phyloP scores from a whole-genome alignment of 2,888 invertebrate genomes.

The Anoplius nigerrimus region DNA sequence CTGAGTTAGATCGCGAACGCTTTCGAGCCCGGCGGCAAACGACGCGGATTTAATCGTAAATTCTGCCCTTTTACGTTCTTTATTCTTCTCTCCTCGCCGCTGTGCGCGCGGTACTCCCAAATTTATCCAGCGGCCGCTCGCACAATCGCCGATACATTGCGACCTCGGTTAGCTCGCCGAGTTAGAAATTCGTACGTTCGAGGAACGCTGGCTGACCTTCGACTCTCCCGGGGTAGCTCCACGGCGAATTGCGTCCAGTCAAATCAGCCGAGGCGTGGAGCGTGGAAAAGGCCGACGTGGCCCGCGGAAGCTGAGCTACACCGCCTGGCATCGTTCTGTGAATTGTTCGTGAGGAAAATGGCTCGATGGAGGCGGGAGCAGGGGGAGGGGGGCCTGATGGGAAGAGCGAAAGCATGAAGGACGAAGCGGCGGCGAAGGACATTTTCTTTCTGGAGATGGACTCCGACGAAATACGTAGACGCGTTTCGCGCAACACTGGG shows the following conservation, averaged over 20 bases:
- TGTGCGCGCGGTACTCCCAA: too few relatives aligned
- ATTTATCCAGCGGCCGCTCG: too few relatives aligned
- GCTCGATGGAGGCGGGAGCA: conserved; percentile 44
- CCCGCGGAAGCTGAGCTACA: not conserved
- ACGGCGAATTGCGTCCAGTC: too few relatives aligned
- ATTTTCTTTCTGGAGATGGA: conserved; percentile 59
- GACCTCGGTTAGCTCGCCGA: too few relatives aligned
- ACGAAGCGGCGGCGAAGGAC: conserved; percentile 23
- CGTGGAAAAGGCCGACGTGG: conserved; percentile 4
- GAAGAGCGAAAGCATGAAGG: not conserved
- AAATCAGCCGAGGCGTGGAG: too few relatives aligned
- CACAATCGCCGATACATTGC: too few relatives aligned
- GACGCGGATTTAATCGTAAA: not conserved
- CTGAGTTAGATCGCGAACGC: not conserved
- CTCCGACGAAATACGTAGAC: conserved; percentile 67
- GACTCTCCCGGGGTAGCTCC: too few relatives aligned
- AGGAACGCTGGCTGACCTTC: too few relatives aligned
- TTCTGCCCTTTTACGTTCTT: too few relatives aligned
- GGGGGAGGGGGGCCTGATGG: conserved; percentile 16
- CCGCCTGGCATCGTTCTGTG: conserved; percentile 31
- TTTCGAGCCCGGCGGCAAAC: conserved; percentile 28
- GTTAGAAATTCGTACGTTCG: too few relatives aligned
- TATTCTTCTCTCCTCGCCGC: too few relatives aligned
- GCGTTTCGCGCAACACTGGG: conserved; percentile 58
- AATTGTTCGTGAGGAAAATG: conserved; percentile 64